These are phyloP conservation scores for Sinotaia quadrata DNA, from an alignment of 2,888 invertebrate species.

Conservation along the genomic window DNA sequence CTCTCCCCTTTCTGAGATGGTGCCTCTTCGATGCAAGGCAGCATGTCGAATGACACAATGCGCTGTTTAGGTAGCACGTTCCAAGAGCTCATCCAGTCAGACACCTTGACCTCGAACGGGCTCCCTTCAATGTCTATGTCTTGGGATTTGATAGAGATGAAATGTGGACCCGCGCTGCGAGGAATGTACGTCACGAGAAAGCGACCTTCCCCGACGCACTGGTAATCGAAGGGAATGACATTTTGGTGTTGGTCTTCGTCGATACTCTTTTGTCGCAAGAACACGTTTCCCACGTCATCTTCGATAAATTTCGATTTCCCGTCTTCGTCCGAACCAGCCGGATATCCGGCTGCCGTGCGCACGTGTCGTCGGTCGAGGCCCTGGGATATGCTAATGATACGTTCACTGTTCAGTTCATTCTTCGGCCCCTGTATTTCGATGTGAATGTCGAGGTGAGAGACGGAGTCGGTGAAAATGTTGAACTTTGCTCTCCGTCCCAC, in stretches of 20 bases:
- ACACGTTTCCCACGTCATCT: slow-evolving; percentile 55
- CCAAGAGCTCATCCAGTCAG: slow-evolving; percentile 39
- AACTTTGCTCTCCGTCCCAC: slow-evolving; percentile 68
- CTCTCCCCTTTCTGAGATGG: not conserved
- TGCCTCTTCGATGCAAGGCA: slow-evolving; percentile 27
- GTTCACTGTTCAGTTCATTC: slow-evolving; percentile 52
- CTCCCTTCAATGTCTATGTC: slow-evolving; percentile 56
- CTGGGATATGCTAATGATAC: slow-evolving; percentile 39
- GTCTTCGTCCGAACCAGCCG: slow-evolving; percentile 26
- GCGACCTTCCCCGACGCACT: slow-evolving; percentile 56
- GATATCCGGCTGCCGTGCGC: slow-evolving; percentile 10
- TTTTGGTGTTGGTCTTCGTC: slow-evolving; percentile 41
- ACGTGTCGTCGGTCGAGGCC: slow-evolving; percentile 2
- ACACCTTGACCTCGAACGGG: slow-evolving; percentile 60
- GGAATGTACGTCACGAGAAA: slow-evolving; percentile 63
- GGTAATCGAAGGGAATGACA: slow-evolving; percentile 57
- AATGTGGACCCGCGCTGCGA: slow-evolving; percentile 55
- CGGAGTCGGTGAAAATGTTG: slow-evolving; percentile 49
- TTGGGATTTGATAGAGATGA: slow-evolving; percentile 56
- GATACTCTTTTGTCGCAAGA: slow-evolving; percentile 53
- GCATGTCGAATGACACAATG: slow-evolving; percentile 38
- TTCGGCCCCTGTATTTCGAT: slow-evolving; percentile 58
- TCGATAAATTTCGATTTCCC: slow-evolving; percentile 43
- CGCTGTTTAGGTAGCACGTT: slow-evolving; percentile 34
- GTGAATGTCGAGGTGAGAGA: slow-evolving; percentile 43